phyloP scores from a whole-genome alignment of 2,888 invertebrate genomes.

The Pharmacophagus antenor region DNA sequence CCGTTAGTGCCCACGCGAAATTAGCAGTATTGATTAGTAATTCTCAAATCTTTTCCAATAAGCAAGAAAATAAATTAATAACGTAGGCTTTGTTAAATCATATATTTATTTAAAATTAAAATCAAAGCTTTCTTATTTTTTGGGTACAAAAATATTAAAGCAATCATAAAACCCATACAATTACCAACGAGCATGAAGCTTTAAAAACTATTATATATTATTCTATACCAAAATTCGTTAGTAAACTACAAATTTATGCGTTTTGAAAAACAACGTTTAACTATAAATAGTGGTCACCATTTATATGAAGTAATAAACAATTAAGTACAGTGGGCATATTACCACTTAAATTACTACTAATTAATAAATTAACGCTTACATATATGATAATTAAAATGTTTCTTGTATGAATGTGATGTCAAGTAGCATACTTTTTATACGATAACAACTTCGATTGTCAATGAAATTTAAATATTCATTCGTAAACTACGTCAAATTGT shows the following conservation, averaged over 20 bases:
- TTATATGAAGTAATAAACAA: background rate
- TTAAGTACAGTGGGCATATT: background rate
- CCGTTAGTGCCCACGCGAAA: background rate
- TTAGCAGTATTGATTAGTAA: background rate
- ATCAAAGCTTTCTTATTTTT: no score
- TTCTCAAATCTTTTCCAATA: background rate
- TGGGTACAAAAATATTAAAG: no score
- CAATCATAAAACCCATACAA: no score
- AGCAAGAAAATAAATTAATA: background rate
- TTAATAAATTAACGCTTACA: conserved; percentile 16
- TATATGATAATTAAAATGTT: conserved; percentile 18
- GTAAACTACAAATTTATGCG: conserved; percentile 2
- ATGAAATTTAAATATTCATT: background rate
- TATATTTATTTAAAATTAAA: no score
- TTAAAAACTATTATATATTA: background rate
- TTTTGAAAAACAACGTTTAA: conserved; percentile 5
- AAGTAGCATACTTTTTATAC: conserved; percentile 8
- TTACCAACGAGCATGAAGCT: background rate
- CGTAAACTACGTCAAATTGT: background rate
- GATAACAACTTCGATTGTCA: background rate
- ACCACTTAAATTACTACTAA: background rate
- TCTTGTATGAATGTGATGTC: conserved; percentile 24
- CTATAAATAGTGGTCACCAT: background rate
- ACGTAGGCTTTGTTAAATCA: no score
- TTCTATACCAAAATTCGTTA: conserved; percentile 1